A percentile compares a stretch with the other conserved stretches of the same genome.
These are phyloP conservation scores for Galerucella pusilla DNA, from an alignment of 2,888 invertebrate genomes.

Conservation along the genomic window DNA sequence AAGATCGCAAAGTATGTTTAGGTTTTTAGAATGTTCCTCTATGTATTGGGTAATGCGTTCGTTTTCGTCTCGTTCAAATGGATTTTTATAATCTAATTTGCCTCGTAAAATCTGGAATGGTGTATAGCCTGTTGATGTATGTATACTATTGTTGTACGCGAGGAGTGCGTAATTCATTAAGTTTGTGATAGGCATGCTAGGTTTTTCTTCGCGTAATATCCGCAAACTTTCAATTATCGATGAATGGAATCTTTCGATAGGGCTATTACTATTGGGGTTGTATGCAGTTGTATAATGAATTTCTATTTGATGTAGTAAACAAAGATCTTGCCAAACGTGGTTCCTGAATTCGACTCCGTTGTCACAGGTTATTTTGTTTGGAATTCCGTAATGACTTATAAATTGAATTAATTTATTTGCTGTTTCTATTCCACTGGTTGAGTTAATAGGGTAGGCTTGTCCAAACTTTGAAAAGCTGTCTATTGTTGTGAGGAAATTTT, in stretches of 20 bases:
- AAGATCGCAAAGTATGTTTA: neutral
- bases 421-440: constrained; percentile 11
- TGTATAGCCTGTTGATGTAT: constrained; percentile 4
- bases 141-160: constrained; percentile 28
- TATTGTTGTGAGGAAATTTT: constrained; percentile 8
- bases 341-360: neutral
- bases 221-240: neutral
- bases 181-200: neutral
- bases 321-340: constrained; percentile 16
- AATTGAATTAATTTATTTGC: constrained; percentile 16
- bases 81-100: constrained; percentile 21
- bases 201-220: constrained; percentile 3
- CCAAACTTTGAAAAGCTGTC: constrained; percentile 6
- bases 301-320: constrained; percentile 3
- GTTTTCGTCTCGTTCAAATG: constrained; percentile 9
- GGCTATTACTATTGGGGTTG: constrained; percentile 18
- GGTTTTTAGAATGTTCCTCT: constrained; percentile 10
- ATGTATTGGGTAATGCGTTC: neutral
- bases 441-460: constrained; percentile 16
- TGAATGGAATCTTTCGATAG: constrained; percentile 15
- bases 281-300: constrained; percentile 13
- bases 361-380: neutral
- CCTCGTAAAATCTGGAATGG: constrained; percentile 29
- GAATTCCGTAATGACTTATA: constrained; percentile 11
- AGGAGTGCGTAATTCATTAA: constrained; percentile 23